Conservation (phyloP, 2,113 vertebrate genomes). For the Pimephales promelas region DNA sequence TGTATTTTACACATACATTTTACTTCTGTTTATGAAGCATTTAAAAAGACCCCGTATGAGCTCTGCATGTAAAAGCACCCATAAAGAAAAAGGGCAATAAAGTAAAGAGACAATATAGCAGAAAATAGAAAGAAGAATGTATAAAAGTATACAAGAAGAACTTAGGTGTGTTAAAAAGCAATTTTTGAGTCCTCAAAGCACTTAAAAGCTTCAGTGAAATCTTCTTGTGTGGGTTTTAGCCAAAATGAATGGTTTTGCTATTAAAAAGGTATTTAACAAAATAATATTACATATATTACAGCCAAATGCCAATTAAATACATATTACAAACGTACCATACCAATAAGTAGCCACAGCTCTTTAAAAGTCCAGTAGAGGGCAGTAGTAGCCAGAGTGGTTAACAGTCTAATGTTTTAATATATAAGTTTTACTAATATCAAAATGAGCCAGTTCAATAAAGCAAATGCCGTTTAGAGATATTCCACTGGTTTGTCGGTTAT, state of each 20-base stretch:
- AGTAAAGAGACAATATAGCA: background rate
- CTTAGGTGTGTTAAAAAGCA: background rate
- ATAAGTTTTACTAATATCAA: background rate
- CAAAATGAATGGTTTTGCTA: background rate
- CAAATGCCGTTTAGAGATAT: background rate
- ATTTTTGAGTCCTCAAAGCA: background rate
- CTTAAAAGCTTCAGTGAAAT: background rate
- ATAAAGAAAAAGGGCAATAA: slow-evolving; percentile 27
- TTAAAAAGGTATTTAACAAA: background rate
- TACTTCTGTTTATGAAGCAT: slow-evolving; percentile 39
- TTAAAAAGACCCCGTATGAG: background rate
- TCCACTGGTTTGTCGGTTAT: background rate
- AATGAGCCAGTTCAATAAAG: background rate
- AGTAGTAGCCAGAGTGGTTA: background rate
- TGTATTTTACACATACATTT: slow-evolving; percentile 44
- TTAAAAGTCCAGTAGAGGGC: background rate
- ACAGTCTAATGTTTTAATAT: background rate
- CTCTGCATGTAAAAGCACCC: background rate
- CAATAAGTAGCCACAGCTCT: background rate
- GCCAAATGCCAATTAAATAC: background rate
- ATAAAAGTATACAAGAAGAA: background rate
- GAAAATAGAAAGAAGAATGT: background rate
- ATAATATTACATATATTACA: background rate
- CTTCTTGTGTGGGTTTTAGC: background rate
- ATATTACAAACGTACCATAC: background rate